Evolutionary conservation across 2,888 invertebrate species (phyloP).

Genomic region (Apodemia duryi): DNA sequence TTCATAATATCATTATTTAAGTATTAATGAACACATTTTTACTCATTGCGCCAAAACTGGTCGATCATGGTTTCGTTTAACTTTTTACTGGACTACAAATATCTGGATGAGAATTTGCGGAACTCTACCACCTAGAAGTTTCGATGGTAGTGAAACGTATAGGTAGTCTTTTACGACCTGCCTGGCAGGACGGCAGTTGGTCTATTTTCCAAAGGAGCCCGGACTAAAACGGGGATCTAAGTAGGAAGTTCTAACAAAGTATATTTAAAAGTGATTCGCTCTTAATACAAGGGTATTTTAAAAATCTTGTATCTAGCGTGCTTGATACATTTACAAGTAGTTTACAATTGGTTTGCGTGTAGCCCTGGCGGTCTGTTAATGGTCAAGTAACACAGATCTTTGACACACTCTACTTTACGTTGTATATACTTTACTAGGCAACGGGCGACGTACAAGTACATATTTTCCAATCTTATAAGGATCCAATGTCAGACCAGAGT

Average conservation of each 20-base stretch:
- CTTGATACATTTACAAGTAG: slow-evolving; percentile 30
- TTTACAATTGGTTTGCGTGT: slow-evolving; percentile 42
- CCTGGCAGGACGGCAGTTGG: no score
- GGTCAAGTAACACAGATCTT: slow-evolving; percentile 54
- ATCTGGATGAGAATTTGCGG: no score
- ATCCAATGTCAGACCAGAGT: slow-evolving; percentile 15
- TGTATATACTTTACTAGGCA: slow-evolving; percentile 16
- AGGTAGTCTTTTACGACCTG: no score
- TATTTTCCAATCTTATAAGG: slow-evolving; percentile 17
- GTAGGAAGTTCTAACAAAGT: not conserved
- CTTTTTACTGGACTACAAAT: no score
- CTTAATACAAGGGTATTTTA: not conserved
- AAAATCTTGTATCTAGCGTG: slow-evolving; percentile 30
- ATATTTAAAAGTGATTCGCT: not conserved
- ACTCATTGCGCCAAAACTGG: no score
- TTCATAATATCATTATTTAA: no score
- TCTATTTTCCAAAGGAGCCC: no score
- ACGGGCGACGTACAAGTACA: slow-evolving; percentile 17
- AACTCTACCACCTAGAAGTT: no score
- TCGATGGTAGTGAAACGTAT: no score
- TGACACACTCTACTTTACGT: slow-evolving; percentile 39
- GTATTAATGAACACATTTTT: no score
- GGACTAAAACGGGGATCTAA: not conserved
- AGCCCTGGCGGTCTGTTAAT: slow-evolving; percentile 49
- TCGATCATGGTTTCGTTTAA: no score